Conservation (phyloP, 2,797 vertebrate genomes). For the Phrynocephalus vlangalii region DNA sequence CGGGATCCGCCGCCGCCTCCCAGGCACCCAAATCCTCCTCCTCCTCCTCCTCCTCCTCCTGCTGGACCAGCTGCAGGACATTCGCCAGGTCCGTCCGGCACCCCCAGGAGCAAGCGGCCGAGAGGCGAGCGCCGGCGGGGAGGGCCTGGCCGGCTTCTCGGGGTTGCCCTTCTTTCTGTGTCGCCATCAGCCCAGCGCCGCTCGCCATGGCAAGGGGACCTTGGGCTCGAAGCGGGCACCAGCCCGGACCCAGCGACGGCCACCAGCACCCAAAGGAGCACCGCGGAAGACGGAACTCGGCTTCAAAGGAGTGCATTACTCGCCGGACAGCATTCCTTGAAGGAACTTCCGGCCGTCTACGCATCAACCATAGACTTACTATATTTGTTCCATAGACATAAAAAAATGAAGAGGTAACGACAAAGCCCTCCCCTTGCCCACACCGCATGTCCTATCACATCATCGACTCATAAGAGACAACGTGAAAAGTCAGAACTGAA, state of each 20-base stretch:
- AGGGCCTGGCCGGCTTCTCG: background rate
- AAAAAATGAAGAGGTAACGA: background rate
- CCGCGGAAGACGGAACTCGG: background rate
- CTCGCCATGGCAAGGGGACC: conserved; percentile 31
- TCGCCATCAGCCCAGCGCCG: background rate
- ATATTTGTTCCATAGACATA: too few species aligned
- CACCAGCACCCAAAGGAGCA: too few species aligned
- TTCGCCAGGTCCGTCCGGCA: conserved; percentile 40
- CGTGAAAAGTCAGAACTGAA: background rate
- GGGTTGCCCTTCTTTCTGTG: accelerated
- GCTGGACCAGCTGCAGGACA: conserved; percentile 37
- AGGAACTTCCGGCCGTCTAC: background rate
- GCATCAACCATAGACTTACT: background rate
- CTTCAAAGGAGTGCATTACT: accelerated
- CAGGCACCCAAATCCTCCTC: background rate
- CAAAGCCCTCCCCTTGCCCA: too few species aligned
- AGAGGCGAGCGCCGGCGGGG: background rate
- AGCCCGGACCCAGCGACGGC: too few species aligned
- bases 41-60: background rate
- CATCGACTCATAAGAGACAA: too few species aligned
- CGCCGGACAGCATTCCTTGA: accelerated
- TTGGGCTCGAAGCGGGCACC: accelerated
- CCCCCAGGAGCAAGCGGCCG: conserved; percentile 52
- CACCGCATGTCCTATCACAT: too few species aligned
- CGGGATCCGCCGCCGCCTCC: background rate